Evolutionary conservation across 2,113 vertebrate genomes (phyloP), one percentile per base, ranked within the genome.

Genomic region (Taxidea taxus): DNA sequence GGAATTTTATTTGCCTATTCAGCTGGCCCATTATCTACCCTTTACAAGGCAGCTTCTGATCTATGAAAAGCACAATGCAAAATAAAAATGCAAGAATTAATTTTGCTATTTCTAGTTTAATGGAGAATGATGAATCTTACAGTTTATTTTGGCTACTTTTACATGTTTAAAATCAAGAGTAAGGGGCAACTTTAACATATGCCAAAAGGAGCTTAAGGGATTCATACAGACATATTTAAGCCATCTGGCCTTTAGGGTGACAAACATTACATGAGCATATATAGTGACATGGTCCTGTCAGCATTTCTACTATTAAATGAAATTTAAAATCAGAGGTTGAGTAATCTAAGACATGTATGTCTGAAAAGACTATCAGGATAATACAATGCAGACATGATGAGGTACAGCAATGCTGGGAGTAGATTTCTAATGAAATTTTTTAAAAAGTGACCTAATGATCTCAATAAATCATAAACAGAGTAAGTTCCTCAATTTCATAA

Each of bases 51-150:
- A 85, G 60, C 37, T 72, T 95, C 29, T 83, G 39, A 87, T 29
- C 47, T 39, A 72, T 25, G 70, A 75, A 95, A 54, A 90, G 1
- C 91, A 29, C 66, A 93, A 83, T 49, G 31, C 62, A 88, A 78
- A 92, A 62, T 18, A 85, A 58, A 70, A 44, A 13, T 56, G 2
- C 7, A 42, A 49, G 75, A 80, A 62, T 60, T 88, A 81, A 86
- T 37, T 85, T 68, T 72, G 51, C 20, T 74, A 56, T 96, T 89
- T 94, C 54, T 75, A 80, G 11, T 14, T 68, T 77, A 37, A 42
- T 74, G 58, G 44, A 94, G 25, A 97, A 87, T 89, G 27, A 25
- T 42, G n/a, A 94, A 90, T 66, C 39, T 77, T 85, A 95, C 1
- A 92, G 31, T 77, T 90, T 91, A 81, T 31, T 80, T 11, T 82